A percentile compares a stretch with the other conserved stretches of the same genome.
Evolutionary conservation across 2,797 vertebrate genomes (phyloP).

Genomic region (Peromyscus aztecus): DNA sequence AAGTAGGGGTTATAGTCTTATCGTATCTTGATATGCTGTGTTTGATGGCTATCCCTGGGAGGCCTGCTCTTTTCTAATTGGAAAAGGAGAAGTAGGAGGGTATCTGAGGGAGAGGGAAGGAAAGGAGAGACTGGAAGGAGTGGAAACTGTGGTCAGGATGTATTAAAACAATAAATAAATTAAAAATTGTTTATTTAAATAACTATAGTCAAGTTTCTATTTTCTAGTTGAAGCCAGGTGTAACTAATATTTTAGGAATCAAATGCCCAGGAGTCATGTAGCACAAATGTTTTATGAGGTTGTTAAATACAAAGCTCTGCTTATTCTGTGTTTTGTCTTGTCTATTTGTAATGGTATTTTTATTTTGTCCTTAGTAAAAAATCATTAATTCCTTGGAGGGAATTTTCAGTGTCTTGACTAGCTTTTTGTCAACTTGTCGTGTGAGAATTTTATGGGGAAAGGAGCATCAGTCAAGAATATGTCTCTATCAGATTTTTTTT

Average conservation of each 20-base stretch:
- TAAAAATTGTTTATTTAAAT: neutral
- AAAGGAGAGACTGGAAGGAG: neutral
- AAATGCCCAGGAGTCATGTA: neutral
- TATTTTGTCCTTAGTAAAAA: neutral
- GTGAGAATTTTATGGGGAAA: neutral
- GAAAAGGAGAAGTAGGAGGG: neutral
- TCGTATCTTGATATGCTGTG: neutral
- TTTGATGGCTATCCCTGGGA: neutral
- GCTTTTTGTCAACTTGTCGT: neutral
- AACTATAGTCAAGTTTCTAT: neutral
- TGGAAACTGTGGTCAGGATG: neutral
- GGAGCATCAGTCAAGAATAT: neutral
- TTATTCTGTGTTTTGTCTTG: neutral
- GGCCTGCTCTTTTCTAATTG: neutral
- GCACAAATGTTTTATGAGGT: neutral
- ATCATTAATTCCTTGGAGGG: neutral
- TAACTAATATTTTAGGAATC: neutral
- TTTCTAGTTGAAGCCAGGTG: neutral
- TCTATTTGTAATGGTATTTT: neutral
- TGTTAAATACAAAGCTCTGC: neutral
- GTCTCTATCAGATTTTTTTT: too few species aligned
- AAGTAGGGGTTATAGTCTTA: neutral
- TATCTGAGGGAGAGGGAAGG: neutral
- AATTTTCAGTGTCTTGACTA: neutral
- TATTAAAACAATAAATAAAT: neutral